Evolutionary conservation across 2,113 vertebrate genomes (phyloP), one percentile per base, ranked within the genome.

Genomic region (Egretta garzetta): DNA sequence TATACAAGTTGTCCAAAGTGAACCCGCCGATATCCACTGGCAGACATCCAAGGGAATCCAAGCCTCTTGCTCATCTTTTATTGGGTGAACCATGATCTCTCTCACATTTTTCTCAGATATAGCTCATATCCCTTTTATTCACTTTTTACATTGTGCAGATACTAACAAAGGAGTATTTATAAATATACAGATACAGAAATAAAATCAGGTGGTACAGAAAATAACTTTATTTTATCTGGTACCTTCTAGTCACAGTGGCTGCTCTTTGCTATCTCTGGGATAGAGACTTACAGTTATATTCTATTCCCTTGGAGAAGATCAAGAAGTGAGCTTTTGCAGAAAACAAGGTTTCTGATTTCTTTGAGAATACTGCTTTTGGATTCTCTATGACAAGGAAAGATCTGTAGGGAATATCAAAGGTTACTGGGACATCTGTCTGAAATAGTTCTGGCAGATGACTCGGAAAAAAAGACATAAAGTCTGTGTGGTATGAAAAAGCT

Each of bases 371-470:
- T 72, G 56, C 23, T 91, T 97, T 84, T 91, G 60, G 27, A 81
- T 83, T 88, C 14, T 77, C 8, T 84, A 5, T 86, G 80, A 79
- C 88, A 93, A 91, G n/a, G n/a, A 80, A 70, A 74, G 41, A 60
- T 86, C 80, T 97, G 33, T 33, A 86, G 88, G 26, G 72, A 86
- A 68, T 66, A 94, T 71, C 32, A 94, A 87, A 92, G 59, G 39
- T 90, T 93, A 86, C 43, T 56, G 35, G 47, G 47, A 4, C 20
- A 6, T 63, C 50, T 93, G 9, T 80, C 75, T 93, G 80, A 94
- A 94, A 86, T 28, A 84, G 26, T 88, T 93, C 52, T 59, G 41
- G 63, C n/a, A 49, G 33, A 4, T 83, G 35, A 60, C 8, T 86
- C 86, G 24, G 27, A 4, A 56, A 91, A 85, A 60, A 85, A 39